A percentile compares a stretch with the other conserved stretches of the same genome.
phyloP scores from a whole-genome alignment of 2,113 vertebrate genomes.

The Phrynosoma platyrhinos region DNA sequence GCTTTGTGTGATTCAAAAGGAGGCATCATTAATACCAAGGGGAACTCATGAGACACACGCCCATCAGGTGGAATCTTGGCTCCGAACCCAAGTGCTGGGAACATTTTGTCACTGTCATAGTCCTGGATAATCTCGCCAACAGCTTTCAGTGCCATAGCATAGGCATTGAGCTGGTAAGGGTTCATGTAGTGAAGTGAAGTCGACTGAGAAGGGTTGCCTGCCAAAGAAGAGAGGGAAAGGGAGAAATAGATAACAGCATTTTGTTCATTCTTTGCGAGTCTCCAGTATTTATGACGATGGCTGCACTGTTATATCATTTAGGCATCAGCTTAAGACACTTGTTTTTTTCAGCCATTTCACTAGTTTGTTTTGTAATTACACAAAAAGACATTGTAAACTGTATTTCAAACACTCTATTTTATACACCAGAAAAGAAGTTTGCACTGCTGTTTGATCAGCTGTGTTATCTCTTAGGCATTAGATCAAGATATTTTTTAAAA shows the following conservation, averaged over 20 bases:
- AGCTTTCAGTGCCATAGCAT: conserved; percentile 91
- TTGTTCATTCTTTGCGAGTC: not conserved
- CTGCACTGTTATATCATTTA: not conserved
- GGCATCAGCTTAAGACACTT: not conserved
- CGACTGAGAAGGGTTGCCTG: conserved; percentile 89
- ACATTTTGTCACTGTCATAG: conserved; percentile 96
- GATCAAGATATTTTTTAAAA: not conserved
- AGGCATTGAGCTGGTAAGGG: conserved; percentile 95
- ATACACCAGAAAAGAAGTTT: not conserved
- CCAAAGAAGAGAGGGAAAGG: not conserved
- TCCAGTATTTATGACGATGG: not conserved
- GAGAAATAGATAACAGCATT: not conserved
- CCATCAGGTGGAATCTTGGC: conserved; percentile 94
- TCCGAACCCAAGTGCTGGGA: conserved; percentile 91
- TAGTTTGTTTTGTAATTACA: not conserved
- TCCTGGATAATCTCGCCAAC: conserved; percentile 96
- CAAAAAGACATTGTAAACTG: not conserved
- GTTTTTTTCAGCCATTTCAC: not conserved
- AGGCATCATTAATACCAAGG: conserved; percentile 79
- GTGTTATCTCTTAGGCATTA: not conserved
- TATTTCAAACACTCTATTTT: not conserved
- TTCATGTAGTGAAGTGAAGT: conserved; percentile 96
- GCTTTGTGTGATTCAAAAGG: not conserved
- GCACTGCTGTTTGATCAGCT: not conserved
- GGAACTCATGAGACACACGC: conserved; percentile 92